Conservation (phyloP, 2,113 vertebrate genomes). For the Rhombomys opimus region DNA sequence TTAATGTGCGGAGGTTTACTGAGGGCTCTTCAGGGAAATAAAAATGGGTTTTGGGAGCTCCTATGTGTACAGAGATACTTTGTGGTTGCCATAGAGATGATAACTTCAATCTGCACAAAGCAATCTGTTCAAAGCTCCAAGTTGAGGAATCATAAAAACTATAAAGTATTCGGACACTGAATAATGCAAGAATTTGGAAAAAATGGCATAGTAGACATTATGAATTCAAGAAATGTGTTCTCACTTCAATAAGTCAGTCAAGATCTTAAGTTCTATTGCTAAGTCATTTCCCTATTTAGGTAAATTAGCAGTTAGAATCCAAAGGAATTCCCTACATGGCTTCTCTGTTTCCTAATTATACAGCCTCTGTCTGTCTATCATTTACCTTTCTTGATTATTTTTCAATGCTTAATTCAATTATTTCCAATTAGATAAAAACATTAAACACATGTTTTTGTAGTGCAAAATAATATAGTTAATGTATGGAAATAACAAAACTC, state of each 20-base stretch:
- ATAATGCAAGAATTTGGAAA: not conserved
- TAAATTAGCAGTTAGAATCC: not conserved
- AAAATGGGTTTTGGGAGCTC: conserved; percentile 38
- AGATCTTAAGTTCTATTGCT: not conserved
- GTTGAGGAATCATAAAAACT: not conserved
- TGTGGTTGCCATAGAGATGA: conserved; percentile 43
- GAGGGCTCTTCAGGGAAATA: conserved; percentile 46
- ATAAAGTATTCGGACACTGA: not conserved
- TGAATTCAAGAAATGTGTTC: not conserved
- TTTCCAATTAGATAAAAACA: not conserved
- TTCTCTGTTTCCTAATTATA: not conserved
- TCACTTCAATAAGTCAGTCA: not conserved
- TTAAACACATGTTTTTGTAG: not conserved
- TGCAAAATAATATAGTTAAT: not conserved
- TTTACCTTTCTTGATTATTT: not conserved
- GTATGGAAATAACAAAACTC: not conserved
- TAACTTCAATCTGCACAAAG: not conserved
- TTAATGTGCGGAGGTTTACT: not conserved
- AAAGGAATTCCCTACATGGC: not conserved
- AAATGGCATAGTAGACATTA: not conserved
- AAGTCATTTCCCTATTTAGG: not conserved
- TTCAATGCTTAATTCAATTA: not conserved
- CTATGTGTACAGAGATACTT: not conserved
- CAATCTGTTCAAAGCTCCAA: not conserved
- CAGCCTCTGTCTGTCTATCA: not conserved